A percentile compares a stretch with the other conserved stretches of the same genome.
Conservation (phyloP, 2,888 invertebrate species). For the Papilio elwesi region DNA sequence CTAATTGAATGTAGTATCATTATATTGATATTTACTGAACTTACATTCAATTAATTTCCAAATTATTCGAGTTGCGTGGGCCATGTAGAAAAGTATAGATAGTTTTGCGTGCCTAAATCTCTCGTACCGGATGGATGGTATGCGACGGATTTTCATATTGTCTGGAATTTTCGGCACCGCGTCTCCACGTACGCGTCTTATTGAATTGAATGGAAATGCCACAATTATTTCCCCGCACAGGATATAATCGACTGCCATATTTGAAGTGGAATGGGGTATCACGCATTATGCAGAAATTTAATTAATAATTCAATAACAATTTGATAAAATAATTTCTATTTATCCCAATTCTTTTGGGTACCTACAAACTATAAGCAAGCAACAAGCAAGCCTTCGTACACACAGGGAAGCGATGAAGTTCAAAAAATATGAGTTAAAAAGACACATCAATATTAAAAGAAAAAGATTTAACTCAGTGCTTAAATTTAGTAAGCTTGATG, state of each 20-base stretch:
- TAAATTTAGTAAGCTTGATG: too few relatives aligned
- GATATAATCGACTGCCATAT: background rate
- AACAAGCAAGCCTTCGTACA: too few relatives aligned
- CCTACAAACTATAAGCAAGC: too few relatives aligned
- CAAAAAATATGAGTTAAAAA: too few relatives aligned
- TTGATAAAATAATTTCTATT: too few relatives aligned
- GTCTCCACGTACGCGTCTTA: constrained; percentile 15
- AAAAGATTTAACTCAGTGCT: too few relatives aligned
- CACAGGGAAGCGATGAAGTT: too few relatives aligned
- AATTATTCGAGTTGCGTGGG: background rate
- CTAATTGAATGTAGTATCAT: background rate
- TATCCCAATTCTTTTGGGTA: too few relatives aligned
- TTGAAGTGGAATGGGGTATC: background rate
- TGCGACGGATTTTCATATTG: constrained; percentile 18
- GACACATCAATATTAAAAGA: too few relatives aligned
- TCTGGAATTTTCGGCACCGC: constrained; percentile 9
- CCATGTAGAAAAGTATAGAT: constrained; percentile 24
- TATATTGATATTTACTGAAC: background rate
- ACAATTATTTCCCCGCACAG: background rate
- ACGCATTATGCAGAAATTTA: background rate
- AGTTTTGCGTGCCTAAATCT: constrained; percentile 14
- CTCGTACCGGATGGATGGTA: constrained; percentile 12
- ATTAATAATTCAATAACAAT: background rate
- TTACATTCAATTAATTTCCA: background rate
- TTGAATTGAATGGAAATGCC: constrained; percentile 15